These are phyloP conservation scores for Phenacoccus solenopsis DNA, from an alignment of 1,140 invertebrate species.

Conservation along the genomic window DNA sequence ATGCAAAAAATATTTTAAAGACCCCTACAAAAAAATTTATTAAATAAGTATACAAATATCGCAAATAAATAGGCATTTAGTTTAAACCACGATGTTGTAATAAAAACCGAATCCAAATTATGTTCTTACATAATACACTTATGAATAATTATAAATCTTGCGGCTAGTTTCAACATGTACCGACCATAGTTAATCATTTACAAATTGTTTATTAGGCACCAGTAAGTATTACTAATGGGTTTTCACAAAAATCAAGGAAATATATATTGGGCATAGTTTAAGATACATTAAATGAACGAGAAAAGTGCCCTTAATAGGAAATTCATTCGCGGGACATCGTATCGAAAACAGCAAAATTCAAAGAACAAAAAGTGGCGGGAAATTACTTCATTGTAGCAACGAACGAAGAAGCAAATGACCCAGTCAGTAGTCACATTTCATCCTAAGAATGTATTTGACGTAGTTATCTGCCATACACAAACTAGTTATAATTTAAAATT, in stretches of 20 bases:
- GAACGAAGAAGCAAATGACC: neutral
- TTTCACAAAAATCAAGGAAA: neutral
- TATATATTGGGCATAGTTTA: no score
- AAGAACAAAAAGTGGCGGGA: neutral
- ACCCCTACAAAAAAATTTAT: neutral
- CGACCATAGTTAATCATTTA: neutral
- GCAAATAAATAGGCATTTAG: neutral
- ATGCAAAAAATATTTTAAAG: no score
- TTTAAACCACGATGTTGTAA: neutral
- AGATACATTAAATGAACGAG: no score
- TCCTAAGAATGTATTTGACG: no score
- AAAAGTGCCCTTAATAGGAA: no score
- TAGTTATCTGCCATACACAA: no score
- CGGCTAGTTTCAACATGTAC: neutral
- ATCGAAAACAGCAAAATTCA: neutral
- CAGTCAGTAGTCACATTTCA: neutral
- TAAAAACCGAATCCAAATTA: neutral
- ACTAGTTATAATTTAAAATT: no score
- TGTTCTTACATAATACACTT: neutral
- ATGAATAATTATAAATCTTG: slow-evolving; percentile 3
- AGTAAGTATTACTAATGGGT: neutral
- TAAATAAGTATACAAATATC: neutral
- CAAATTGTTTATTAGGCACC: neutral
- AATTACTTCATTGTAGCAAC: neutral
- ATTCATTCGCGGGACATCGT: no score